Base-by-base conservation (phyloP, 2,888 invertebrate species). In the Quadroppia sp. region DNA sequence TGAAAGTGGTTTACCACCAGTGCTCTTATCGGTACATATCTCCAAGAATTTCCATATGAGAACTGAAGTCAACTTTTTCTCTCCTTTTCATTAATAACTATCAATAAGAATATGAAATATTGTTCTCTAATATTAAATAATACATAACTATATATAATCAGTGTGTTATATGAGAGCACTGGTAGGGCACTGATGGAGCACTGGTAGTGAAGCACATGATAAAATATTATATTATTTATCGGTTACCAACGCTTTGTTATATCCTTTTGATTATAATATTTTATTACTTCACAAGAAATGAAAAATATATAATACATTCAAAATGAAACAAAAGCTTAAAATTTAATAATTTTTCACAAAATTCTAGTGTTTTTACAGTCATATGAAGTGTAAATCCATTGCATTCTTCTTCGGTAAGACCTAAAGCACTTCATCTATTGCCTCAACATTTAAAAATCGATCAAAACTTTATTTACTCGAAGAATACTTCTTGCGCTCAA, bases 391-490 rank as follows among this genome's bases (percentile, higher is more conserved):
- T n/a, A 48, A 48, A 48, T 48, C n/a, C n/a, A n/a, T n/a, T n/a
- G n/a, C n/a, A n/a, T 4, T 36, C 36, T 36, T 25, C 53, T 23
- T 53, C 20, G 53, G n/a, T 20, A 7, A 50, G 50, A n/a, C n/a
- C 20, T 50, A 17, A 50, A 7, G 11, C 53, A 23, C 53, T 25
- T 20, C 23, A 53, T 59, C 15, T 59, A 59, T 59, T 9, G 59
- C 59, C n/a, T 59, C 59, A 56, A 59, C 30, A 30, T 42, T 67
- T 40, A 42, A 67, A 36, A 67, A 67, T 67, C 67, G 67, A 67
- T 67, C 40, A 32, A 36, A 36, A 67, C 36, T 67, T 67, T 67
- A 67, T 67, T 67, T 67, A 67, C 67, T 67, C 11, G 11, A 23
- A 53, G 25, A 25, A 53, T 53, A 53, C 13, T 15, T 50, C n/a